Percentiles rank a stretch among this genome's conserved stretches.
These are phyloP conservation scores for Prionace glauca DNA, from an alignment of 2,797 vertebrate species.

Conservation along the genomic window DNA sequence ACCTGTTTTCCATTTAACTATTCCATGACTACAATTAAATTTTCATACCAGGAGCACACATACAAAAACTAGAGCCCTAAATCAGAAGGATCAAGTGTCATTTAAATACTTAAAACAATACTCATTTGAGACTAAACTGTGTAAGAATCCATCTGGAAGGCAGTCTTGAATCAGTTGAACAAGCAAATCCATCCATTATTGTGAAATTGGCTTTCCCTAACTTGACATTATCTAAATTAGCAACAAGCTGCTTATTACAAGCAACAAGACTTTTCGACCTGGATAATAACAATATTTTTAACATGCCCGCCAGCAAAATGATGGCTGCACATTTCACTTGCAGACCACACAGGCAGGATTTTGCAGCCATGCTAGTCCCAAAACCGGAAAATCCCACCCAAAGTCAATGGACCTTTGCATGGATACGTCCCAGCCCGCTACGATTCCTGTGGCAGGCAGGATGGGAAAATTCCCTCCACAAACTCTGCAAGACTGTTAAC, in stretches of 20 bases:
- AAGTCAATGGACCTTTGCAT: too few species aligned
- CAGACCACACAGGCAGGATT: too few species aligned
- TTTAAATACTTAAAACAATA: neutral
- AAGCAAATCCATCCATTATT: neutral
- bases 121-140: neutral
- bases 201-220: neutral
- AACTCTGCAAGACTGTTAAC: neutral
- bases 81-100: neutral
- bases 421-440: too few species aligned
- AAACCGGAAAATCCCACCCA: too few species aligned
- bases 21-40: neutral
- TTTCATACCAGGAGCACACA: neutral
- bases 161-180: neutral
- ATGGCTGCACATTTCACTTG: neutral
- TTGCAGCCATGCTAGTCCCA: too few species aligned
- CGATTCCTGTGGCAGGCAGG: too few species aligned
- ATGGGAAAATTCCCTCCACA: too few species aligned
- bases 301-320: neutral
- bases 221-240: neutral
- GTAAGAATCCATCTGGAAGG: neutral
- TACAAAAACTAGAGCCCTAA: neutral
- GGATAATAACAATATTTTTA: neutral
- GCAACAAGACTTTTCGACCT: neutral
- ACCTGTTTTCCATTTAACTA: neutral
- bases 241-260: neutral